Base-by-base conservation (phyloP, 2,888 invertebrate species). In the Alsophila aescularia region DNA sequence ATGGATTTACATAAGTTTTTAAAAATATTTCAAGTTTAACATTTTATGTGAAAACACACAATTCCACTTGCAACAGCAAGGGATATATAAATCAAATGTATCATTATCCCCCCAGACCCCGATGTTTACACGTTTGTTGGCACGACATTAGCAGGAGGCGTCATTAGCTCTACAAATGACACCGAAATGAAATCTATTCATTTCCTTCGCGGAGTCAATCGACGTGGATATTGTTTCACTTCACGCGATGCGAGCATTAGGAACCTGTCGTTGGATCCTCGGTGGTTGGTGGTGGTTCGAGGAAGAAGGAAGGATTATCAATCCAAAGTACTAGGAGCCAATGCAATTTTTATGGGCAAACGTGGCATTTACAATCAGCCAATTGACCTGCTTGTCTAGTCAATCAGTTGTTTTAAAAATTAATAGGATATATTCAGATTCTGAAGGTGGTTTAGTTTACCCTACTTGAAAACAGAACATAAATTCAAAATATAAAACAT, bases 171-270 rank as follows among this genome's bases (percentile, higher is more conserved):
- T 85, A 90, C 90, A 90, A 90, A 91, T 89, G 91, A 89, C 90
- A 91, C 89, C 85, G 86, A 86, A 90, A 90, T 87, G 86, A 90
- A 91, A 91, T 91, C 91, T 91, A 90, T 91, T 91, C 90, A 91
- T 91, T 91, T 91, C 89, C 90, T 83, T 36, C 79, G 79, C 72
- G 76, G 85, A 90, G 89, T 88, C 90, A 88, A 90, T 90, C 84
- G 88, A 74, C 78, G 73, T 75, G 77, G 78, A 87, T 90, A 91
- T 90, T 87, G 89, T 87, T 71, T 75, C 79, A 83, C 82, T 87
- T 81, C 92, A 92, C 92, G 92, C 92, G 89, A 92, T 90, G 69
- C 76, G 63, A 69, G 91, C 72, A 42, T 42, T 42, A 35, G 21
- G 15, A n/a, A n/a, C 35, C 32, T 45, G 29, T 12, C 37, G 39